Percentiles rank a stretch among this genome's conserved stretches.
Evolutionary conservation across 2,113 vertebrate species (phyloP).

Genomic region (Emydocephalus ijimae): DNA sequence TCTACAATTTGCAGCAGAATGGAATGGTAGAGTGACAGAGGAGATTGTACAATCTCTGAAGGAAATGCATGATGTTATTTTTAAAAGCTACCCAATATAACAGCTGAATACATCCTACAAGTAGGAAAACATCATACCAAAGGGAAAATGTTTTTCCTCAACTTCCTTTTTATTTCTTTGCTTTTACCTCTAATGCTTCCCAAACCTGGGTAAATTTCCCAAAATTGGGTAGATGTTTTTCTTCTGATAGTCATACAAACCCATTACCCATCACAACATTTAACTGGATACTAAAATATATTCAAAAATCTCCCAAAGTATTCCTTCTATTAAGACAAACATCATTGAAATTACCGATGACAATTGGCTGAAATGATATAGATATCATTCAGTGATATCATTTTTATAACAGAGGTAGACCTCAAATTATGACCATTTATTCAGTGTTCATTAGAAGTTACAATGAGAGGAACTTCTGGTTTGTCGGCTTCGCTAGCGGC

Average conservation of each 20-base stretch:
- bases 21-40: not conserved
- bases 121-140: not conserved
- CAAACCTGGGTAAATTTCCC: not conserved
- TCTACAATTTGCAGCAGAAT: not conserved
- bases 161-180: not conserved
- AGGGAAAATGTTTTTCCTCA: not conserved
- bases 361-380: not conserved
- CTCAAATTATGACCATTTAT: not conserved
- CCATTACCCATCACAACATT: not conserved
- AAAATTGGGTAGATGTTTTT: not conserved
- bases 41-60: not conserved
- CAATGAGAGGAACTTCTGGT: no score
- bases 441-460: not conserved
- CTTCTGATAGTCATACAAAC: not conserved
- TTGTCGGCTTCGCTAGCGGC: no score
- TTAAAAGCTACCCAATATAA: not conserved
- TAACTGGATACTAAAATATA: not conserved
- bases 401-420: not conserved
- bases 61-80: not conserved
- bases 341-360: not conserved
- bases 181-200: not conserved
- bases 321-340: not conserved
- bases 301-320: not conserved
- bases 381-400: not conserved
- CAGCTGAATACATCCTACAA: not conserved